These are phyloP conservation scores for Pristionchus entomophagus DNA, from an alignment of 2,888 invertebrate species.

Conservation along the genomic window DNA sequence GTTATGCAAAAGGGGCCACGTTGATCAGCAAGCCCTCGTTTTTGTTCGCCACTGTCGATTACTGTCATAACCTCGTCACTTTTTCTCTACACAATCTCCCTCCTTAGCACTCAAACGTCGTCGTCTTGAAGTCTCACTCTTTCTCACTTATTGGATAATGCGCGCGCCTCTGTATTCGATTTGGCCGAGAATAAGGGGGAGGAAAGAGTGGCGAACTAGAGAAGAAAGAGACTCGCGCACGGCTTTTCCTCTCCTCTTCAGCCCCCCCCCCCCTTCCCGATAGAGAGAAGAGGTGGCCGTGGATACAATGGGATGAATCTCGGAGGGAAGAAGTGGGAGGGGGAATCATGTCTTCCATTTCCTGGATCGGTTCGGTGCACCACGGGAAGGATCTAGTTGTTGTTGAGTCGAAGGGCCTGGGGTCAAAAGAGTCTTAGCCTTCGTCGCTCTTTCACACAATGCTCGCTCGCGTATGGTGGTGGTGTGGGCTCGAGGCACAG, in stretches of 20 bases:
- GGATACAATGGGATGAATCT: not conserved
- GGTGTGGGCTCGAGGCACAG: too few species aligned
- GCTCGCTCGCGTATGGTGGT: not conserved
- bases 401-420: not conserved
- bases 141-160: slow-evolving; percentile 46
- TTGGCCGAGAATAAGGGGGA: slow-evolving; percentile 48
- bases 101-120: slow-evolving; percentile 45
- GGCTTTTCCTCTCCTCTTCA: slow-evolving; percentile 16
- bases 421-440: too few species aligned
- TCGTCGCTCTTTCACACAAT: not conserved
- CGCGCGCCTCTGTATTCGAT: slow-evolving; percentile 48
- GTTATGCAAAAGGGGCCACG: too few species aligned
- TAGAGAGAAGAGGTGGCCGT: not conserved
- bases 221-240: slow-evolving; percentile 41
- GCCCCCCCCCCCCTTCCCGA: not conserved
- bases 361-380: not conserved
- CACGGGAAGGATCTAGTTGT: not conserved
- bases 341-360: slow-evolving; percentile 7
- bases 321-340: not conserved
- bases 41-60: too few species aligned
- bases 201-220: slow-evolving; percentile 2
- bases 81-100: not conserved
- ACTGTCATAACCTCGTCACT: not conserved
- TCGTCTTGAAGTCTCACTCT: slow-evolving; percentile 3
- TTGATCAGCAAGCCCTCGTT: too few species aligned